phyloP scores from a whole-genome alignment of 2,113 vertebrate genomes.

The Ochotona curzoniae region DNA sequence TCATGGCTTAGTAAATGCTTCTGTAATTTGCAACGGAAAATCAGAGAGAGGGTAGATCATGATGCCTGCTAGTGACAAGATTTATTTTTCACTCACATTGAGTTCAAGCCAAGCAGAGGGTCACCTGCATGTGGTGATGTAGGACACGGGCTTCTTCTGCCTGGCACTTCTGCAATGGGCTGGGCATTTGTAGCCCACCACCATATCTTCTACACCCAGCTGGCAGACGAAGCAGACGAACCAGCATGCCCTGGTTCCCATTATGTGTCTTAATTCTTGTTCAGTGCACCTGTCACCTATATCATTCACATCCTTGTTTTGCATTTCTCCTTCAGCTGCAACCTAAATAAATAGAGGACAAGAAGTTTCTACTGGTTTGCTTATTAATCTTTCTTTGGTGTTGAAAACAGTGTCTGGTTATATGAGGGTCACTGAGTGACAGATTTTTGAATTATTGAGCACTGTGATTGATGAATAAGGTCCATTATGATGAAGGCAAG shows the following conservation, averaged over 20 bases:
- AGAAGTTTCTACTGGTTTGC: background rate
- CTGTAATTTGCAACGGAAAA: background rate
- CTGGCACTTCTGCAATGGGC: background rate
- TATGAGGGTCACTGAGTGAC: background rate
- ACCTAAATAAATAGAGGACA: background rate
- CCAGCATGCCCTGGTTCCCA: background rate
- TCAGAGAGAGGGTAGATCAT: background rate
- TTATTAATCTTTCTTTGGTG: background rate
- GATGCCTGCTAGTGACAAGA: background rate
- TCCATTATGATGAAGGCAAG: background rate
- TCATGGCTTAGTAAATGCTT: background rate
- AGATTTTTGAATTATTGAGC: background rate
- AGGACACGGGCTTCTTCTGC: background rate
- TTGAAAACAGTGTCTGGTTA: background rate
- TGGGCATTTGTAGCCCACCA: background rate
- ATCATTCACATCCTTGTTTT: background rate
- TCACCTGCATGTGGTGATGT: background rate
- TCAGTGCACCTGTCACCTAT: background rate
- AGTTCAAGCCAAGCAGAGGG: background rate
- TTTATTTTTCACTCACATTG: conserved; percentile 21
- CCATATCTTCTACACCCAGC: background rate
- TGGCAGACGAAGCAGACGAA: background rate
- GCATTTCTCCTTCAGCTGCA: background rate
- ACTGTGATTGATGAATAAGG: background rate
- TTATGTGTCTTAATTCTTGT: background rate